Evolutionary conservation across 2,888 invertebrate genomes (phyloP).

Genomic region (Diploptera punctata): DNA sequence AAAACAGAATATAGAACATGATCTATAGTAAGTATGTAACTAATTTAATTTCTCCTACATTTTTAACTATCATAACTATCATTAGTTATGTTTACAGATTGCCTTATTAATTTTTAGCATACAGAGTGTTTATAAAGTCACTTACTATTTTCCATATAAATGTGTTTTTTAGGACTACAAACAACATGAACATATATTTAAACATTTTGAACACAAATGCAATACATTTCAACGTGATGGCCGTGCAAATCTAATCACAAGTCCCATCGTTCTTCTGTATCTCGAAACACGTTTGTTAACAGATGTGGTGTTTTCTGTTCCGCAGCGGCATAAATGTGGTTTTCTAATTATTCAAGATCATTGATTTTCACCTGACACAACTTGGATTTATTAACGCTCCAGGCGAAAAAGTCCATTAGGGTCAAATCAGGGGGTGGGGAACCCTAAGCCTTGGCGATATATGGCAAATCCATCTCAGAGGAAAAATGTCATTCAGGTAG

Average conservation of each 20-base stretch:
- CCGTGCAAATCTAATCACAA: slow-evolving; percentile 1
- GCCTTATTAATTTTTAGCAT: too few relatives aligned
- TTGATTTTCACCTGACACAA: slow-evolving; percentile 1
- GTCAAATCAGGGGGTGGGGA: not conserved
- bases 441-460: not conserved
- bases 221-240: not conserved
- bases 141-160: not conserved
- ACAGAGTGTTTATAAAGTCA: not conserved
- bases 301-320: not conserved
- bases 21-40: too few relatives aligned
- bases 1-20: too few relatives aligned
- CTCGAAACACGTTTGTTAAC: slow-evolving; percentile 1
- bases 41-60: too few relatives aligned
- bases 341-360: not conserved
- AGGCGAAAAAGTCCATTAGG: not conserved
- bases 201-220: not conserved
- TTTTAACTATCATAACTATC: too few relatives aligned
- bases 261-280: not conserved
- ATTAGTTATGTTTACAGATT: too few relatives aligned
- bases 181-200: slow-evolving; percentile 2
- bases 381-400: not conserved
- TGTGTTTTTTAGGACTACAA: not conserved
- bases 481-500: not conserved
- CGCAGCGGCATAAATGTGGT: slow-evolving; percentile 1
- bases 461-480: not conserved